Evolutionary conservation across 37 sponge, comb jelly and placozoan genomes (phyloP), one percentile per base, ranked within the genome.

Genomic region (Mnemiopsis leidyi): DNA sequence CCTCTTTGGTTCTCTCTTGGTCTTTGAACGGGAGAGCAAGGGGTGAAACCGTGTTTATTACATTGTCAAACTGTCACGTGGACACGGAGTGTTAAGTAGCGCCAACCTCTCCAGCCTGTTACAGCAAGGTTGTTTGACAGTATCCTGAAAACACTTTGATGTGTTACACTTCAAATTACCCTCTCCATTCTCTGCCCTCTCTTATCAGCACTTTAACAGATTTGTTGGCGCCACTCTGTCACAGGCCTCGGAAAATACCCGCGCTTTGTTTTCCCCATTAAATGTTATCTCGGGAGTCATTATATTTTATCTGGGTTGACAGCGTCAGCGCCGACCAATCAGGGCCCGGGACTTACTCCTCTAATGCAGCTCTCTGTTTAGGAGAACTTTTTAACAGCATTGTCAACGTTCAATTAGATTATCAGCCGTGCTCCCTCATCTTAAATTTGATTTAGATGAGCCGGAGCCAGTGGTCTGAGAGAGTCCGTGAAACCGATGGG

Each of bases 201-300:
- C 36, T 79, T 29, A 29, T 79, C 37, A 23, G 23, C 82, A 7
- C 36, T 79, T 69, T 69, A 21, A 21, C 73, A 21, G 61, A 79
- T 79, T 34, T 5, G 35, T 1, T 79, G 35, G 37, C 37, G 37
- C 37, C 82, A 29, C 82, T 5, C 36, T 23, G 37, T 79, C 82
- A 16, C 82, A 36, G n/a, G 23, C 29, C 82, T 79, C 82, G 21
- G 23, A 2, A 20, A 69, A 69, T 28, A 28, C 29, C 73, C 73
- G 61, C 61, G 61, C 73, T 69, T 69, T 69, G 73, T 69, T 69
- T 69, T 69, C 73, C 73, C 73, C 73, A 69, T 69, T 69, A 69
- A 69, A 69, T 69, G 73, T 69, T 69, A 69, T 69, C 73, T 69
- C 24, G n/a, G n/a, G n/a, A 69, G 73, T 69, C 73, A 69, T 69